Base-by-base conservation (phyloP, 2,888 invertebrate species). In the Drosophila yooni region DNA sequence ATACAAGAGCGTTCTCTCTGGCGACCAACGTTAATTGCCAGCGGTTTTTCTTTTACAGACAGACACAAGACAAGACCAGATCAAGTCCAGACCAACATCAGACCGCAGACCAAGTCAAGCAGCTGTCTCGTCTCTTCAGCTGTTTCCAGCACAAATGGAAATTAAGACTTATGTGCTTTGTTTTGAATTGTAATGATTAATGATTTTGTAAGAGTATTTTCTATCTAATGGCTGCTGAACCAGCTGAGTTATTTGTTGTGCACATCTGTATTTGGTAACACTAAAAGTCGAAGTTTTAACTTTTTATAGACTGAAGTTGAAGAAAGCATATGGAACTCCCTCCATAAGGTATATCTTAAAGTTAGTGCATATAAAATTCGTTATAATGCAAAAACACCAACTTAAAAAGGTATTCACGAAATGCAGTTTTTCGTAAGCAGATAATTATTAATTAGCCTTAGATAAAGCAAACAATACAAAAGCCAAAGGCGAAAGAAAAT, bases 21-120 rank as follows among this genome's bases (percentile, higher is more conserved):
- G 54, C 56, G 62, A 62, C 61, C 46, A 73, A 70, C 85, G 73
- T 85, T 85, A 85, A 85, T 85, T 85, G 85, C 88, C 75, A 63
- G 48, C 65, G 62, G 58, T 65, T 65, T 76, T 64, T 76, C 33
- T 18, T 31, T 11, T n/a, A 21, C 10, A 36, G 46, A 48, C 53
- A 58, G 25, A 34, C 34, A 34, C 34, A 38, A 15, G 25, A 46
- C 31, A 33, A 36, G 66, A 46, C 31, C 13, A 25, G 59, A 64
- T 58, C 27, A 36, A 54, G 66, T 68, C 61, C 43, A 63, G 63
- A 57, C 61, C 18, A 40, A 36, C 59, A 46, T 25, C 21, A 25
- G 59, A 60, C 60, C 21, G 53, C 48, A 63, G 79, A 53, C 65
- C 25, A 48, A 70, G 68, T 63, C 57, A 31, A 62, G 53, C 78